Conservation (phyloP, 1,140 invertebrate genomes). For the Pseudomyrmex cubaensis region DNA sequence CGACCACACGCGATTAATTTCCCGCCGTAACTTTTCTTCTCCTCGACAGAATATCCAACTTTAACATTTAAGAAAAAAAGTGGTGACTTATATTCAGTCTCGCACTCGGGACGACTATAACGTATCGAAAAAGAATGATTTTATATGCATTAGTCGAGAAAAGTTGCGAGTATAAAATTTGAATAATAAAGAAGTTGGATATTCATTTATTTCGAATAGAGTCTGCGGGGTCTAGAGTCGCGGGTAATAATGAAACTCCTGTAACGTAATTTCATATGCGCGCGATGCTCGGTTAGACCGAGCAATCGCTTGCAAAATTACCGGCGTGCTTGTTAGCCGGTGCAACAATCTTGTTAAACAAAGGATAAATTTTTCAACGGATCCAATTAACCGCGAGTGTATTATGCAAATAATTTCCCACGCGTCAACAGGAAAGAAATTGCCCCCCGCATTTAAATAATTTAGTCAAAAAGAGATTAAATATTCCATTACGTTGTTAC, state of each 20-base stretch:
- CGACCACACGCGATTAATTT: background rate
- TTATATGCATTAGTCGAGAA: constrained; percentile 45
- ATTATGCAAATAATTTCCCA: constrained; percentile 48
- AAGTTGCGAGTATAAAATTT: constrained; percentile 52
- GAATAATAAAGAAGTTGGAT: constrained; percentile 55
- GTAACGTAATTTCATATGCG: constrained; percentile 54
- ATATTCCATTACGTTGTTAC: constrained; percentile 68
- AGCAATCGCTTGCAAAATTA: constrained; percentile 58
- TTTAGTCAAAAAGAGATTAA: constrained; percentile 68
- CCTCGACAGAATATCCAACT: background rate
- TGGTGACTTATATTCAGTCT: constrained; percentile 9
- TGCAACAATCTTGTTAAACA: constrained; percentile 62
- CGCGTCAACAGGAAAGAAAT: constrained; percentile 58
- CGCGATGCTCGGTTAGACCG: constrained; percentile 44
- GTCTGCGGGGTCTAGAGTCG: background rate
- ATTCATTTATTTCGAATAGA: constrained; percentile 24
- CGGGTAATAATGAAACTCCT: constrained; percentile 39
- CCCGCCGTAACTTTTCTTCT: background rate
- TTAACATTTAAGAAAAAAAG: background rate
- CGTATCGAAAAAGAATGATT: constrained; percentile 50
- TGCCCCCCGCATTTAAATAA: constrained; percentile 65
- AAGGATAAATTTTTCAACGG: constrained; percentile 61
- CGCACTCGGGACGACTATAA: constrained; percentile 6
- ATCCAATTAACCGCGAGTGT: constrained; percentile 64
- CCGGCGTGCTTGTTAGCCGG: constrained; percentile 39